Evolutionary conservation across 2,113 vertebrate species (phyloP).

Genomic region (Tiliqua scincoides): DNA sequence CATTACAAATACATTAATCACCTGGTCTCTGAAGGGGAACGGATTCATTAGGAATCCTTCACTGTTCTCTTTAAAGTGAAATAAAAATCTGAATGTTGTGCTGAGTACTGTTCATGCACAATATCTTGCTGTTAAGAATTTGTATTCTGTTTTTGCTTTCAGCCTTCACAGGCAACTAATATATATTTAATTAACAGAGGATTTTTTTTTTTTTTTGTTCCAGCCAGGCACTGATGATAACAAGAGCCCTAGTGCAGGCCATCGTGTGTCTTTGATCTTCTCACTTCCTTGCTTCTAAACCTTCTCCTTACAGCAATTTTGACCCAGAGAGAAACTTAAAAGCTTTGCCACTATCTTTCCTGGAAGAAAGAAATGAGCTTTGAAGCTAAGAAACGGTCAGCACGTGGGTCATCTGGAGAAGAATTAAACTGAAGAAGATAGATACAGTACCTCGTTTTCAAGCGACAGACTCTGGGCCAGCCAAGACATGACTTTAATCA

Average conservation of each 20-base stretch:
- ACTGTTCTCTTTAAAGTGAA: too few relatives aligned
- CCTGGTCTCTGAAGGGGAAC: too few relatives aligned
- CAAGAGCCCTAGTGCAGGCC: background rate
- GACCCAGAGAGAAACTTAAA: conserved; percentile 32
- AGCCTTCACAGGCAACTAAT: conserved; percentile 7
- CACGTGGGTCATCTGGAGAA: conserved; percentile 36
- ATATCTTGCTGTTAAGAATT: background rate
- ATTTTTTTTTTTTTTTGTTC: too few relatives aligned
- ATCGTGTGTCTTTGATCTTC: background rate
- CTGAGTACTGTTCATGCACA: too few relatives aligned
- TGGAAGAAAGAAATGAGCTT: conserved; percentile 42
- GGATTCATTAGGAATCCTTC: too few relatives aligned
- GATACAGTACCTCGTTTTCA: conserved; percentile 38
- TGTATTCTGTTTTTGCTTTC: background rate
- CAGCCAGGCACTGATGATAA: conserved; percentile 5
- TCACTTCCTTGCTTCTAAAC: background rate
- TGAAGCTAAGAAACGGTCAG: conserved; percentile 44
- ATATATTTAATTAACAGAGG: background rate
- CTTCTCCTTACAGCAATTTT: conserved; percentile 30
- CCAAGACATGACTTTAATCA: too few relatives aligned
- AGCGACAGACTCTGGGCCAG: conserved; percentile 14
- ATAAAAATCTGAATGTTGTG: too few relatives aligned
- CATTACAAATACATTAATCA: too few relatives aligned
- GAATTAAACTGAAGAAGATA: conserved; percentile 31
- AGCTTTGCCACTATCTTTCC: conserved; percentile 19